A percentile compares a stretch with the other conserved stretches of the same genome.
phyloP scores from a whole-genome alignment of 1,140 invertebrate genomes.

The Yoshiicerus persimilis region DNA sequence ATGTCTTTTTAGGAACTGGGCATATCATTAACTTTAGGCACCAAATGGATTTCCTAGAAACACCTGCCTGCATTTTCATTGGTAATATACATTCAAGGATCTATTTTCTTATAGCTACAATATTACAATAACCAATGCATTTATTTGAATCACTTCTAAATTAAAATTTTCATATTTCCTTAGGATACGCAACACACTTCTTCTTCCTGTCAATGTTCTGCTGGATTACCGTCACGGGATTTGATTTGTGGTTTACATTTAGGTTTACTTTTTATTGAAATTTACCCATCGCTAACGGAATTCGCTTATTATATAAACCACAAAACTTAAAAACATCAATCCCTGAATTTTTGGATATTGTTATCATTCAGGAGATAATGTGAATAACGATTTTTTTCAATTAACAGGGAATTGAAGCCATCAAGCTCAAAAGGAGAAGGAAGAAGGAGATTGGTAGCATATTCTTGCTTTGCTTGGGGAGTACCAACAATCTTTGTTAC shows the following conservation, averaged over 20 bases:
- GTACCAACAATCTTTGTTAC: background rate
- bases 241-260: constrained; percentile 27
- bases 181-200: background rate
- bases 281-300: background rate
- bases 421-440: background rate
- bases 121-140: background rate
- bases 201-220: background rate
- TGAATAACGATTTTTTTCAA: background rate
- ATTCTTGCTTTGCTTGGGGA: background rate
- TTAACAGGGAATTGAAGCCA: background rate
- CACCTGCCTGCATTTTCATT: background rate
- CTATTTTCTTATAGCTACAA: background rate
- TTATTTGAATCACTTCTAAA: background rate
- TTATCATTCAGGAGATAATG: background rate
- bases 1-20: background rate
- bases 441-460: background rate
- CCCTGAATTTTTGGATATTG: too few relatives aligned
- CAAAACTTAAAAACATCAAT: too few relatives aligned
- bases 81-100: background rate
- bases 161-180: too few relatives aligned
- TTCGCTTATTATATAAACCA: background rate
- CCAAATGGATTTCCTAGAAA: background rate
- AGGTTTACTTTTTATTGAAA: too few relatives aligned
- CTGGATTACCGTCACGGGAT: background rate
- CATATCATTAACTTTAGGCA: background rate